phyloP scores from a whole-genome alignment of 2,888 invertebrate species.

The Ormyrus pomaceus region DNA sequence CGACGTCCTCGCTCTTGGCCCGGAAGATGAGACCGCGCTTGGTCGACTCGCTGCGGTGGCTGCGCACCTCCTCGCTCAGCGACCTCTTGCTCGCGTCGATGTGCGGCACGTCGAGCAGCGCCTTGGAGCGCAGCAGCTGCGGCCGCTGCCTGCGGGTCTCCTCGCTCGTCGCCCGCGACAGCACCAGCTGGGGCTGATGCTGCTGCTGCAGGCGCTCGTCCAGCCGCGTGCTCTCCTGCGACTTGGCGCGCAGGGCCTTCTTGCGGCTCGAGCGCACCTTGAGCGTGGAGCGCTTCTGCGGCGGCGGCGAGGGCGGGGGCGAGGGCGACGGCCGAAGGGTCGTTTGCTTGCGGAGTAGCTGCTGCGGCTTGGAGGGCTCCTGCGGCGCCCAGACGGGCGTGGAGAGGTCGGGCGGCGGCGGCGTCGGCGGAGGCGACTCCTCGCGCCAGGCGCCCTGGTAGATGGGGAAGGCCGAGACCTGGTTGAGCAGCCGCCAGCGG shows the following conservation, averaged over 20 bases:
- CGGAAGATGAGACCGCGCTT: slow-evolving; percentile 67
- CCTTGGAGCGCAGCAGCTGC: slow-evolving; percentile 69
- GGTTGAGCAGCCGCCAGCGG: slow-evolving; percentile 71
- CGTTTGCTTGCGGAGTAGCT: slow-evolving; percentile 58
- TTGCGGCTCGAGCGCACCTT: slow-evolving; percentile 53
- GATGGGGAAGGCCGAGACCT: slow-evolving; percentile 71
- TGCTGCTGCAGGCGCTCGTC: slow-evolving; percentile 58
- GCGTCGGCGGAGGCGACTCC: slow-evolving; percentile 70
- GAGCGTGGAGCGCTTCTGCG: slow-evolving; percentile 59
- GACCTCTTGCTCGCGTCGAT: slow-evolving; percentile 70
- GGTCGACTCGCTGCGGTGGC: slow-evolving; percentile 58
- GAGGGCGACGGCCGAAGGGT: slow-evolving; percentile 44
- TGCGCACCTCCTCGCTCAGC: slow-evolving; percentile 72
- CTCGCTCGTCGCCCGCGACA: slow-evolving; percentile 68
- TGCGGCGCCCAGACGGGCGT: slow-evolving; percentile 70
- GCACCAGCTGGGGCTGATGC: background rate
- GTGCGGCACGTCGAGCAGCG: slow-evolving; percentile 68
- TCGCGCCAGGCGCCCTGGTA: slow-evolving; percentile 74
- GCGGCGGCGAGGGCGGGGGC: slow-evolving; percentile 38
- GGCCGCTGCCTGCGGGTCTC: slow-evolving; percentile 68
- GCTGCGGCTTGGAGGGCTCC: slow-evolving; percentile 60
- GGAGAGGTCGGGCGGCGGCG: slow-evolving; percentile 63
- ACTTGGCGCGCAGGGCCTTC: slow-evolving; percentile 59
- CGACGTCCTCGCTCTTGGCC: slow-evolving; percentile 72
- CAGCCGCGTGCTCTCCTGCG: slow-evolving; percentile 63